A percentile compares a stretch with the other conserved stretches of the same genome.
phyloP scores from a whole-genome alignment of 2,797 vertebrate genomes.

The Myripristis jacobus region DNA sequence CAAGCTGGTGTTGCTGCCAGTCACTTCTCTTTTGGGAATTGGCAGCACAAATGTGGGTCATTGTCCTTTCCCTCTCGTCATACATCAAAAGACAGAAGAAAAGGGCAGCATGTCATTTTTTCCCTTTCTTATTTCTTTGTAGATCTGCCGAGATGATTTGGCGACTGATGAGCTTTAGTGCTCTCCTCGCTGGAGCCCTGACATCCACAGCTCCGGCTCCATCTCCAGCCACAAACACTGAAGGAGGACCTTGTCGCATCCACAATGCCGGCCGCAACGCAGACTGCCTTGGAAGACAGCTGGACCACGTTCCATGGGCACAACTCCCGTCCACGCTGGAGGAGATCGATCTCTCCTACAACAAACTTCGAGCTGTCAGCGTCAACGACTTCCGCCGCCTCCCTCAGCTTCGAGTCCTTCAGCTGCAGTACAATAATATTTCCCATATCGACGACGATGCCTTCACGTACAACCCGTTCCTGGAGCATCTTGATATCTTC shows the following conservation, averaged over 20 bases:
- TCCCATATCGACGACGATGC: slow-evolving; percentile 78
- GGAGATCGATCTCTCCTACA: slow-evolving; percentile 86
- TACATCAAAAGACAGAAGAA: no score
- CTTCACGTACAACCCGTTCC: slow-evolving; percentile 76
- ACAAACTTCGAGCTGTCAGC: slow-evolving; percentile 76
- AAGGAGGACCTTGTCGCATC: slow-evolving; percentile 59
- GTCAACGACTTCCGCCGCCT: slow-evolving; percentile 72
- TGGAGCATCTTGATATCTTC: slow-evolving; percentile 85
- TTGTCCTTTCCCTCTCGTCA: no score
- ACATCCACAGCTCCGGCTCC: slow-evolving; percentile 51
- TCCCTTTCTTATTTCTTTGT: slow-evolving; percentile 35
- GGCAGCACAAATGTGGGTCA: no score
- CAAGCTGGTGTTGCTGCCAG: not conserved
- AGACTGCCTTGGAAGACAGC: slow-evolving; percentile 79
- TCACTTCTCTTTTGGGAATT: not conserved
- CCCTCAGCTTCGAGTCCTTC: slow-evolving; percentile 72
- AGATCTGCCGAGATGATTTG: slow-evolving; percentile 67
- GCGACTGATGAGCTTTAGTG: slow-evolving; percentile 46
- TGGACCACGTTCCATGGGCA: slow-evolving; percentile 75
- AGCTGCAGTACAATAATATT: slow-evolving; percentile 85
- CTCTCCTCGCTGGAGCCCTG: slow-evolving; percentile 58
- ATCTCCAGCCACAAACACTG: not conserved
- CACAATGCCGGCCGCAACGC: slow-evolving; percentile 61
- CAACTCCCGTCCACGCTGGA: slow-evolving; percentile 74
- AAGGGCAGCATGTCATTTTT: not conserved